Conservation (phyloP, 2,888 invertebrate genomes). For the Euspilapteryx auroguttella region DNA sequence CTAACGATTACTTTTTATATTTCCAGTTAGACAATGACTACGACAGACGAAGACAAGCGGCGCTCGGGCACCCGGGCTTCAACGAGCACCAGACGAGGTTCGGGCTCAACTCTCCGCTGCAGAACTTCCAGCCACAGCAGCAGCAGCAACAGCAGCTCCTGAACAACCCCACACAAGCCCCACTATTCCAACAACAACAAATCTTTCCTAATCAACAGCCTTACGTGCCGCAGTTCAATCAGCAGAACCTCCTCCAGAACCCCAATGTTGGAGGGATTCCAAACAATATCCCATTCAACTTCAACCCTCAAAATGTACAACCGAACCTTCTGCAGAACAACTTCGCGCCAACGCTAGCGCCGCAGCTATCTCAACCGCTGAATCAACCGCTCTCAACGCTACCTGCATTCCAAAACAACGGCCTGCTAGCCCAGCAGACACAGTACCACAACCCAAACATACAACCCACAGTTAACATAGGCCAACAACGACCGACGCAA, state of each 20-base stretch:
- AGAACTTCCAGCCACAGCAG: conserved; percentile 38
- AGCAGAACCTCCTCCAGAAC: conserved; percentile 18
- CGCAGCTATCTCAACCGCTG: conserved; percentile 16
- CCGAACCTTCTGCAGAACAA: conserved; percentile 13
- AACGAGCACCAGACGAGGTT: conserved; percentile 50
- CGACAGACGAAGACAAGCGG: conserved; percentile 44
- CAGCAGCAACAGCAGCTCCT: conserved; percentile 16
- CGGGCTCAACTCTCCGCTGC: conserved; percentile 39
- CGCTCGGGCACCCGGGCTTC: conserved; percentile 37
- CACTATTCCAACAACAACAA: conserved; percentile 14
- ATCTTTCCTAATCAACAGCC: conserved; percentile 34
- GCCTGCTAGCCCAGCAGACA: conserved; percentile 23
- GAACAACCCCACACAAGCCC: conserved; percentile 23
- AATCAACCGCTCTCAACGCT: conserved; percentile 32
- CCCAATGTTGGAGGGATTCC: conserved; percentile 25
- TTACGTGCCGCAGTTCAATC: conserved; percentile 40
- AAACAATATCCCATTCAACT: conserved; percentile 16
- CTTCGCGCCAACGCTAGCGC: conserved; percentile 10
- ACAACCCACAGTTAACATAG: conserved; percentile 22
- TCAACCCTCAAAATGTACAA: neutral
- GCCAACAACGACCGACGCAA: conserved; percentile 38
- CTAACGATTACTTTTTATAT: conserved; percentile 11
- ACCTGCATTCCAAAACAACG: conserved; percentile 29
- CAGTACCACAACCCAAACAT: conserved; percentile 26
- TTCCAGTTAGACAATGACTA: conserved; percentile 55